phyloP scores from a whole-genome alignment of 2,888 invertebrate genomes.

The Pardosa pseudoannulata region DNA sequence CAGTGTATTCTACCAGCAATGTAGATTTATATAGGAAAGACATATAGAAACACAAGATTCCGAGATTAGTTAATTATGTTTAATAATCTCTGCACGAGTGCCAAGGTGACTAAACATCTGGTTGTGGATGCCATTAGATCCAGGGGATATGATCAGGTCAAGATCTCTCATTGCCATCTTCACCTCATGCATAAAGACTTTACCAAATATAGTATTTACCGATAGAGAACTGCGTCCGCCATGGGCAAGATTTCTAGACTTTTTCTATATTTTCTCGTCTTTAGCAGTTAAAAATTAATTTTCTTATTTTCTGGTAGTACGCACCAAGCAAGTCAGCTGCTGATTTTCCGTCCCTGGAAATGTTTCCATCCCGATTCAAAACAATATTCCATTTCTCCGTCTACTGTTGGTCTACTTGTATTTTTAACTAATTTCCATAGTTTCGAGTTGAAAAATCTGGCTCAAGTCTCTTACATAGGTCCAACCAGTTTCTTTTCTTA shows the following conservation, averaged over 20 bases:
- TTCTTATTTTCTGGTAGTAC: slow-evolving; percentile 9
- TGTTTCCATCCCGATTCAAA: no score
- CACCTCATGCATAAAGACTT: not conserved
- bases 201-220: not conserved
- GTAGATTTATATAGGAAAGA: no score
- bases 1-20: no score
- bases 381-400: no score
- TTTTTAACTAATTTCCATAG: no score
- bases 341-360: no score
- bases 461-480: no score
- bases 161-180: not conserved
- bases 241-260: slow-evolving; percentile 5
- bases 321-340: no score
- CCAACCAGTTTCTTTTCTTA: no score
- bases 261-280: not conserved
- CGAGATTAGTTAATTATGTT: not conserved
- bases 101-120: not conserved
- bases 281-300: not conserved
- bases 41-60: no score
- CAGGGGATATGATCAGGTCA: slow-evolving; percentile 2
- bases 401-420: no score
- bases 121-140: not conserved
- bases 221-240: not conserved
- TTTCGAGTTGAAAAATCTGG: no score
- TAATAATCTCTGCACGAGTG: not conserved